Evolutionary conservation across 2,113 vertebrate genomes (phyloP).

Genomic region (Dipodomys spectabilis): DNA sequence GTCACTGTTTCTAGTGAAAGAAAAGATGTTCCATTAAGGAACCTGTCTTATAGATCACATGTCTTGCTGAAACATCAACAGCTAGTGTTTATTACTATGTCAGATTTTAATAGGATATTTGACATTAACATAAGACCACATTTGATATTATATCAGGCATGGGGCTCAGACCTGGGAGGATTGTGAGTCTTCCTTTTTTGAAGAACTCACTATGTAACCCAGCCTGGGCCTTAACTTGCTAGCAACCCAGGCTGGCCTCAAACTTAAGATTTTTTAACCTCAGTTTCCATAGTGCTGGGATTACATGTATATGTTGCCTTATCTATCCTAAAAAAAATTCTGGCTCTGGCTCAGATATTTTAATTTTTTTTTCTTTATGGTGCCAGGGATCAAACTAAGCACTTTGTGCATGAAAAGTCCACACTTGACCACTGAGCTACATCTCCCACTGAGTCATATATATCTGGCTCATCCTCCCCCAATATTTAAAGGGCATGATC

Average conservation of each 20-base stretch:
- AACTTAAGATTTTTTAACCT: no score
- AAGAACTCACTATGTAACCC: no score
- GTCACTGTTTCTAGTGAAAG: conserved; percentile 8
- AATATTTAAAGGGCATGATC: not conserved
- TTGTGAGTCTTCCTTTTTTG: not conserved
- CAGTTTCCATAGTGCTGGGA: no score
- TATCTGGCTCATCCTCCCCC: not conserved
- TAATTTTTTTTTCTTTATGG: no score
- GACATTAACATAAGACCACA: not conserved
- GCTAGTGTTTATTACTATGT: not conserved
- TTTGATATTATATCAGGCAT: not conserved
- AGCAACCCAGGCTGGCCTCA: no score
- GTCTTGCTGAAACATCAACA: conserved; percentile 30
- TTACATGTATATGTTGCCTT: no score
- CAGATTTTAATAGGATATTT: conserved; percentile 3
- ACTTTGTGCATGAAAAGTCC: no score
- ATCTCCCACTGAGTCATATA: not conserved
- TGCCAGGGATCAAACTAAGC: no score
- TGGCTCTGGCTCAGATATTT: no score
- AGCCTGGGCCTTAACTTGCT: no score
- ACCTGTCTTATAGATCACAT: not conserved
- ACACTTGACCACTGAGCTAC: no score
- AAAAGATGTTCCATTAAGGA: not conserved
- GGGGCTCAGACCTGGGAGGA: not conserved
- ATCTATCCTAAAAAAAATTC: no score